Evolutionary conservation across 2,113 vertebrate species (phyloP), one percentile per base, ranked within the genome.

Genomic region (Carassius auratus): DNA sequence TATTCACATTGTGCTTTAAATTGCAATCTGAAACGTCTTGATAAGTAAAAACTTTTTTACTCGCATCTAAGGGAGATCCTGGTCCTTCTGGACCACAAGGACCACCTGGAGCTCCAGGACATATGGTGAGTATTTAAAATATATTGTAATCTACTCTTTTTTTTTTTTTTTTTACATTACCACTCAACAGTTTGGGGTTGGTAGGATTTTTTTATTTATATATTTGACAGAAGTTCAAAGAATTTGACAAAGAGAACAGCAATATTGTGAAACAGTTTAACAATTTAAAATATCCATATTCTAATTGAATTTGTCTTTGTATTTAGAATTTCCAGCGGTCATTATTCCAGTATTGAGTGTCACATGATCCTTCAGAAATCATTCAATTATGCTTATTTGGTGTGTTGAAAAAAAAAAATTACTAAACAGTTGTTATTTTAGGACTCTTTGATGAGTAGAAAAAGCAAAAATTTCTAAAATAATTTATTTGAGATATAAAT

Each of bases 71-170:
- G 98, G 98, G 98, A 64, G 98, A 99, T 66, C 95, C 96, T 0
- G 98, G 98, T 38, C 91, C 95, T 55, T 95, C 96, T 91, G 98
- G 98, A 89, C 92, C 95, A 85, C 96, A 94, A 88, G 98, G 98
- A 84, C 93, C 96, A 85, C 96, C 96, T 14, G 98, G 98, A 88
- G 92, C 96, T 19, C 91, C 97, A 0, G 98, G 97, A 15, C 96
- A 97, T n/a, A 0, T 94, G 4, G 98, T 98, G 91, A 95, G 96
- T 95, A 36, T 68, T 86, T 30, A 50, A 83, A 75, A 55, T 13
- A 57, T 59, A 2, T 59, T 59, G 19, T 59, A 8, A 59, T 59
- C 57, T 59, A 2, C 57, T 8, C 57, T 8, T 57, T 19, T 57
- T 19, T 59, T 36, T 36, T 36, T 21, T 2, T 19, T 21, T 21